Percentiles rank a stretch among this genome's conserved stretches.
These are phyloP conservation scores for Elmis aenea DNA, from an alignment of 2,888 invertebrate genomes.

Conservation along the genomic window DNA sequence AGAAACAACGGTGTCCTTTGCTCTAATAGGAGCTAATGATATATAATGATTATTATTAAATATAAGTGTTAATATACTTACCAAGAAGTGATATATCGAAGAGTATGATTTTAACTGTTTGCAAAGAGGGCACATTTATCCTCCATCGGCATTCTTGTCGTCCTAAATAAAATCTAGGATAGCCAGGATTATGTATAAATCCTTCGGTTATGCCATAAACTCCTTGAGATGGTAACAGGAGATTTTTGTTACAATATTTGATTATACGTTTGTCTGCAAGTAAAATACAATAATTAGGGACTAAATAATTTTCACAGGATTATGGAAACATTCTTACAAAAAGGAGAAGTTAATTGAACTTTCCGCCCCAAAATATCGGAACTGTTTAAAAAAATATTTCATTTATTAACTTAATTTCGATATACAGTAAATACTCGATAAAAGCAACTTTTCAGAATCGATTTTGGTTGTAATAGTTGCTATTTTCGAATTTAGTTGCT, in stretches of 20 bases:
- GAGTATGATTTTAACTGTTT: constrained; percentile 59
- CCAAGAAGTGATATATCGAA: constrained; percentile 68
- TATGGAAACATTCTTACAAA: too few species aligned
- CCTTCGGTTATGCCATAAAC: constrained; percentile 51
- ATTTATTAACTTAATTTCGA: too few species aligned
- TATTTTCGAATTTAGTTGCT: too few species aligned
- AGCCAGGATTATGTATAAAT: constrained; percentile 67
- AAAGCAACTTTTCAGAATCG: too few species aligned
- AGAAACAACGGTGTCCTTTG: too few species aligned
- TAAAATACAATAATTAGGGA: constrained; percentile 12
- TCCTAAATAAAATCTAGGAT: constrained; percentile 69
- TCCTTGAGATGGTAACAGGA: constrained; percentile 42
- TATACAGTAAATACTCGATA: too few species aligned
- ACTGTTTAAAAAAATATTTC: too few species aligned
- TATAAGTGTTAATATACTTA: constrained; percentile 41
- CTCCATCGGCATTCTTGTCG: constrained; percentile 63
- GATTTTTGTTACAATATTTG: constrained; percentile 49
- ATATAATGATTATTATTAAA: background rate
- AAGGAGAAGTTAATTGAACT: too few species aligned
- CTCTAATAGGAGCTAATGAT: too few species aligned
- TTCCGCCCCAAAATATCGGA: too few species aligned
- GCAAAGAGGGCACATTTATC: constrained; percentile 57
- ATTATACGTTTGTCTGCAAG: constrained; percentile 47
- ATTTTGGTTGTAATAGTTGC: too few species aligned
- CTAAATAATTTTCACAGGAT: background rate